A percentile compares a stretch with the other conserved stretches of the same genome.
Evolutionary conservation across 2,888 invertebrate genomes (phyloP).

Genomic region (Galeopsomyia nigrocyanea): DNA sequence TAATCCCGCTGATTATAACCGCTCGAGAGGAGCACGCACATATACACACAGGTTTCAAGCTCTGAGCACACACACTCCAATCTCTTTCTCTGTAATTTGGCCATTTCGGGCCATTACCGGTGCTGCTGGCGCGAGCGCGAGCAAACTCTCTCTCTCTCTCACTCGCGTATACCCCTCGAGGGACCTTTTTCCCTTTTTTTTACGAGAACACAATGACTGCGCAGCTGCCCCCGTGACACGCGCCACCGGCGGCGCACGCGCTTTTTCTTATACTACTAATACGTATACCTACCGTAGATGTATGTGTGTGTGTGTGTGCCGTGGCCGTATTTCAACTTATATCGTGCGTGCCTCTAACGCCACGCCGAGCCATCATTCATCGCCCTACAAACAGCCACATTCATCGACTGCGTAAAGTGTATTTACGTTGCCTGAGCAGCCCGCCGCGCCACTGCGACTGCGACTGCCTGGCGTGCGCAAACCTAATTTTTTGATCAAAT

Average conservation of each 20-base stretch:
- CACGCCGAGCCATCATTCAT: constrained; percentile 46
- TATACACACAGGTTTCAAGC: no score
- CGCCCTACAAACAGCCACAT: background rate
- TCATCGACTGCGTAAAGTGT: constrained; percentile 35
- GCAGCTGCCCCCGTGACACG: constrained; percentile 63
- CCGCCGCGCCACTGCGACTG: no score
- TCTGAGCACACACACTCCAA: constrained; percentile 30
- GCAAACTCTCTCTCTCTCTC: constrained; percentile 35
- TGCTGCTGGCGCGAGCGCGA: constrained; percentile 10
- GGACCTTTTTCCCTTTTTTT: constrained; percentile 50
- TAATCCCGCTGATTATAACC: constrained; percentile 16
- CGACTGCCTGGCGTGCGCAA: background rate
- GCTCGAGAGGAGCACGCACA: background rate
- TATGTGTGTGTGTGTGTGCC: constrained; percentile 27
- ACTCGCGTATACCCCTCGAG: constrained; percentile 19
- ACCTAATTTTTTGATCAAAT: constrained; percentile 11
- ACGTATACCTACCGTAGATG: background rate
- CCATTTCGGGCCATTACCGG: constrained; percentile 60
- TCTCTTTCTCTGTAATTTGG: constrained; percentile 59
- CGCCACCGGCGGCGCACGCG: constrained; percentile 57
- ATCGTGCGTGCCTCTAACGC: constrained; percentile 31
- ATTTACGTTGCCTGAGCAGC: constrained; percentile 28
- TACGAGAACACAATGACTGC: constrained; percentile 55
- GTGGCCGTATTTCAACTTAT: constrained; percentile 21
- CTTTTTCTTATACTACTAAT: constrained; percentile 2